A percentile compares a stretch with the other conserved stretches of the same genome.
Evolutionary conservation across 2,113 vertebrate species (phyloP).

Genomic region (Donacobius atricapilla): DNA sequence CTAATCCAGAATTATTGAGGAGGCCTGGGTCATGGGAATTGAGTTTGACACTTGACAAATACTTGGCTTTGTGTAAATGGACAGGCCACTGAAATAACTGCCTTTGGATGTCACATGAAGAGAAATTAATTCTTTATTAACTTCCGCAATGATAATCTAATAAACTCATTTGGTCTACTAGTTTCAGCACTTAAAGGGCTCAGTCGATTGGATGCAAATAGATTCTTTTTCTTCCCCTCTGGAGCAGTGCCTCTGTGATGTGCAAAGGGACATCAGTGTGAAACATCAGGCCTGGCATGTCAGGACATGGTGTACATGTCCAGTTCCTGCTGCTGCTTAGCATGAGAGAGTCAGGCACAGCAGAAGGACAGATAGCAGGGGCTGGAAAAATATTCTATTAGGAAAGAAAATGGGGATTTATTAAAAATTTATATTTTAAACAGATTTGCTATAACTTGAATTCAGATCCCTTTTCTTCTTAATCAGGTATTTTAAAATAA

Average conservation of each 20-base stretch:
- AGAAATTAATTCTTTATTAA: constrained; percentile 98
- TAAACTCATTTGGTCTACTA: constrained; percentile 83
- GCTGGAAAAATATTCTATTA: not conserved
- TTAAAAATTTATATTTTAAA: not conserved
- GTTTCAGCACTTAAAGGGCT: constrained; percentile 77
- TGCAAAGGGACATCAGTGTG: constrained; percentile 71
- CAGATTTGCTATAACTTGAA: not conserved
- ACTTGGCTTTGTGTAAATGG: constrained; percentile 94
- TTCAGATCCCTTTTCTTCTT: not conserved
- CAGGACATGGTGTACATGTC: not conserved
- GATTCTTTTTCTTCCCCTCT: constrained; percentile 64
- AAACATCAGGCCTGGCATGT: not conserved
- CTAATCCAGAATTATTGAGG: constrained; percentile 91
- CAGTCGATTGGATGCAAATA: constrained; percentile 76
- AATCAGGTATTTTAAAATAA: not conserved
- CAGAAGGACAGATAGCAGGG: not conserved
- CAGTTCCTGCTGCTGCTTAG: not conserved
- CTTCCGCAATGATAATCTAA: constrained; percentile 86
- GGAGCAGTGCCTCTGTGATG: constrained; percentile 69
- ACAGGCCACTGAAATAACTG: constrained; percentile 86
- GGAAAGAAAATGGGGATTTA: not conserved
- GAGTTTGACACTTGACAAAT: constrained; percentile 95
- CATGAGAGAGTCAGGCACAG: not conserved
- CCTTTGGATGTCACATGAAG: constrained; percentile 85
- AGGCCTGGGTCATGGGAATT: constrained; percentile 83